Conservation (phyloP, 2,888 invertebrate genomes). For the Andricus curvator region DNA sequence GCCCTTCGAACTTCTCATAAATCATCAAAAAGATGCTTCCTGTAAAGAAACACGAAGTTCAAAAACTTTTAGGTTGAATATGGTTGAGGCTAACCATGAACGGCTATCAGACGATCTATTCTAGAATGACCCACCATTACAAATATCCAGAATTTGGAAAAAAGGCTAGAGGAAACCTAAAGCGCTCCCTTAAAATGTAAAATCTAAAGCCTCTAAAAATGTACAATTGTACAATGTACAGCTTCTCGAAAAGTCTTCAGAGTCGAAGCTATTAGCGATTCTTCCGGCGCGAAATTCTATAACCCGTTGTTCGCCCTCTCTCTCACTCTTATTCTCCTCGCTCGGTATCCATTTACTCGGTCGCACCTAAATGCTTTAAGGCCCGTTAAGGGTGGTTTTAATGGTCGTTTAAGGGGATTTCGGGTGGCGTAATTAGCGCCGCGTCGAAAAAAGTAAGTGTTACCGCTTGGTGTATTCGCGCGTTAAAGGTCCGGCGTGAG, state of each 20-base stretch:
- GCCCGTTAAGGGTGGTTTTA: slow-evolving; percentile 68
- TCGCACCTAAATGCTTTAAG: slow-evolving; percentile 56
- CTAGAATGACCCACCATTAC: not conserved
- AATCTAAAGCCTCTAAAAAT: slow-evolving; percentile 6
- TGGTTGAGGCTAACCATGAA: no score
- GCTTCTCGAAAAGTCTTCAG: slow-evolving; percentile 42
- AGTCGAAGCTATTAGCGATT: slow-evolving; percentile 52
- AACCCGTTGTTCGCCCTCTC: slow-evolving; percentile 51
- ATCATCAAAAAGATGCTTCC: no score
- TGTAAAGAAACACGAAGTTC: no score
- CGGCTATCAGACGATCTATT: no score
- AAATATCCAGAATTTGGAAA: not conserved
- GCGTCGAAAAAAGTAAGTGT: slow-evolving; percentile 51
- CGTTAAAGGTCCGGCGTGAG: slow-evolving; percentile 52
- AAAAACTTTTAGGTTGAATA: no score
- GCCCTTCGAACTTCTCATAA: no score
- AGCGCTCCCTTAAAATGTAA: not conserved
- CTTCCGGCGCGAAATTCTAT: slow-evolving; percentile 51
- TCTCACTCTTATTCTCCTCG: slow-evolving; percentile 48
- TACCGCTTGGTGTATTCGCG: slow-evolving; percentile 44
- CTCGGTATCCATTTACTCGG: slow-evolving; percentile 58
- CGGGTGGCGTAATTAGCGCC: slow-evolving; percentile 70
- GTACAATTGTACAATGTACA: slow-evolving; percentile 5
- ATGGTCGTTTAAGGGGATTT: slow-evolving; percentile 76
- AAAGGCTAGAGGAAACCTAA: not conserved